phyloP scores from a whole-genome alignment of 1,140 invertebrate genomes.

The Drosophila hydei region DNA sequence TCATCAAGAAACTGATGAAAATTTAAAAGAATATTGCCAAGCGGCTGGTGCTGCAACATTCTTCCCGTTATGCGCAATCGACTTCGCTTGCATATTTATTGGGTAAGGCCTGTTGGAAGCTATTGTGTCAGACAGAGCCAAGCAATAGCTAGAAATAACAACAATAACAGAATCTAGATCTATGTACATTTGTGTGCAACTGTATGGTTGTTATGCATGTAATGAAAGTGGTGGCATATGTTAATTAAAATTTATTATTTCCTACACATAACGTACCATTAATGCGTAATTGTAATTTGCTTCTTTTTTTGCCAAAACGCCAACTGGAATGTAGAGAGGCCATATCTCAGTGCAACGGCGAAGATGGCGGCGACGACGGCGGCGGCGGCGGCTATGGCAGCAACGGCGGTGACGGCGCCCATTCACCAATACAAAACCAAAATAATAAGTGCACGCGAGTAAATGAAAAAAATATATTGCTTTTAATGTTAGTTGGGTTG shows the following conservation, averaged over 20 bases:
- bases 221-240: conserved; percentile 28
- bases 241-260: conserved; percentile 58
- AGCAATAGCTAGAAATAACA: conserved; percentile 19
- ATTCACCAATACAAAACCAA: conserved; percentile 20
- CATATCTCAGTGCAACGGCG: conserved; percentile 52
- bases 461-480: conserved; percentile 38
- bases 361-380: conserved; percentile 26
- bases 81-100: conserved; percentile 32
- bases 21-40: conserved; percentile 36
- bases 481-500: conserved; percentile 35
- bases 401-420: conserved; percentile 1
- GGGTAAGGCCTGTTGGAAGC: conserved; percentile 5
- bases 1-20: conserved; percentile 8
- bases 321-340: conserved; percentile 80
- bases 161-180: conserved; percentile 15
- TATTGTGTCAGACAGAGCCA: background rate
- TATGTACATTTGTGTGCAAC: conserved; percentile 10
- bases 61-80: conserved; percentile 52
- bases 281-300: conserved; percentile 76
- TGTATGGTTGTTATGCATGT: conserved; percentile 9
- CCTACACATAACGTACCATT: conserved; percentile 64
- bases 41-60: conserved; percentile 26
- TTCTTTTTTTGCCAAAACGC: conserved; percentile 80
- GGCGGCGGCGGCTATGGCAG: conserved; percentile 31
- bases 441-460: conserved; percentile 12